Base-by-base conservation (phyloP, 2,797 vertebrate genomes). In the Esox lucius region DNA sequence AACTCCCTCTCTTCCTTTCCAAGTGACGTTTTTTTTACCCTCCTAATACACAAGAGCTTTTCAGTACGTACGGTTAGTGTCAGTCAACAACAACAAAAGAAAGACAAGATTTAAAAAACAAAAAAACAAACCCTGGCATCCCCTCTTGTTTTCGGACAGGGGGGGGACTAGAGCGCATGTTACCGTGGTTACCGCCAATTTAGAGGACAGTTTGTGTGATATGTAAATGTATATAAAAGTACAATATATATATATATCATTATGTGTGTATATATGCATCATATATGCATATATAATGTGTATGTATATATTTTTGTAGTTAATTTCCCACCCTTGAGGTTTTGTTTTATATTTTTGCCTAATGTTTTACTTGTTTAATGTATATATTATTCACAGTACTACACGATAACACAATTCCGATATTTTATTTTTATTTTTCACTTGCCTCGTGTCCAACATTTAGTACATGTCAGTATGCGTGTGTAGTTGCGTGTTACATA, bases 11-110 rank as follows among this genome's bases (percentile, higher is more conserved):
- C 91, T 94, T 94, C 91, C 91, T 95, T 95, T 95, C 90, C 89
- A 93, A 93, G 93, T 95, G 93, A 94, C 87, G 86, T 93, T 90
- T 94, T 59, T 94, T 94, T 91, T 94, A 94, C 90, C 90, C 88
- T 90, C 88, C 91, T 88, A 90, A 87, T 91, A 93, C 89, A 93
- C 93, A 93, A 46, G 51, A 86, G 75, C 90, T 86, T 93, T 94
- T 93, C 88, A 88, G 87, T 93, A 92, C 93, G 91, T 91, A 93
- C n/a, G 9, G n/a, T 76, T 70, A 53, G 83, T 69, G 72, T 83
- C 88, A 91, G 88, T 87, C 84, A 93, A 65, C 12, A 61, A 48
- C 12, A 42, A 28, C n/a, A 28, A 11, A 28, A 28, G 9, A 70
- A 67, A 73, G 22, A 22, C 33, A 33, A 15, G 28, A 17, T 77